Conservation (phyloP, 2,888 invertebrate species). For the Apotomis turbidana region DNA sequence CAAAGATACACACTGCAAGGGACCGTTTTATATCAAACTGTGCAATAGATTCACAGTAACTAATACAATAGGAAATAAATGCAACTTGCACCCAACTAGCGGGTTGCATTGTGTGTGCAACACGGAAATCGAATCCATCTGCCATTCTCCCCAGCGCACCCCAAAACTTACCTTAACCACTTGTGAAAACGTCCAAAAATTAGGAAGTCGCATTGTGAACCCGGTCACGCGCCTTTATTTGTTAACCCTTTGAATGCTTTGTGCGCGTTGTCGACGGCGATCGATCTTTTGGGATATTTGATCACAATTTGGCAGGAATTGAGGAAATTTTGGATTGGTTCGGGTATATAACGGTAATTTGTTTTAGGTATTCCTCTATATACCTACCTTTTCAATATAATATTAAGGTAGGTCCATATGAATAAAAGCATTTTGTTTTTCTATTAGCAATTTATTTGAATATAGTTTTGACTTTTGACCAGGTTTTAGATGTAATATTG, state of each 20-base stretch:
- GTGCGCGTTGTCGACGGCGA: slow-evolving; percentile 15
- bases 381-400: too few species aligned
- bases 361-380: not conserved
- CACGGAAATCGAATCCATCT: slow-evolving; percentile 37
- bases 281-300: slow-evolving; percentile 35
- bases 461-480: too few species aligned
- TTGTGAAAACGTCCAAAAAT: not conserved
- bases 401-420: too few species aligned
- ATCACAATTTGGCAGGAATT: slow-evolving; percentile 29
- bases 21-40: not conserved
- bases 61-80: slow-evolving; percentile 10
- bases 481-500: too few species aligned
- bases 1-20: not conserved
- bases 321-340: slow-evolving; percentile 8
- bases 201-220: not conserved
- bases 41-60: not conserved
- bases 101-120: slow-evolving; percentile 23
- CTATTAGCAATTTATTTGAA: too few species aligned
- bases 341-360: slow-evolving; percentile 17
- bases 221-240: slow-evolving; percentile 37
- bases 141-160: not conserved
- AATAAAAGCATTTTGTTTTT: too few species aligned
- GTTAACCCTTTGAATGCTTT: slow-evolving; percentile 37
- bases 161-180: not conserved
- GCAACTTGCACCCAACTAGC: slow-evolving; percentile 34